Percentiles rank a stretch among this genome's conserved stretches.
phyloP scores from a whole-genome alignment of 2,797 vertebrate genomes.

The Falco novaeseelandiae region DNA sequence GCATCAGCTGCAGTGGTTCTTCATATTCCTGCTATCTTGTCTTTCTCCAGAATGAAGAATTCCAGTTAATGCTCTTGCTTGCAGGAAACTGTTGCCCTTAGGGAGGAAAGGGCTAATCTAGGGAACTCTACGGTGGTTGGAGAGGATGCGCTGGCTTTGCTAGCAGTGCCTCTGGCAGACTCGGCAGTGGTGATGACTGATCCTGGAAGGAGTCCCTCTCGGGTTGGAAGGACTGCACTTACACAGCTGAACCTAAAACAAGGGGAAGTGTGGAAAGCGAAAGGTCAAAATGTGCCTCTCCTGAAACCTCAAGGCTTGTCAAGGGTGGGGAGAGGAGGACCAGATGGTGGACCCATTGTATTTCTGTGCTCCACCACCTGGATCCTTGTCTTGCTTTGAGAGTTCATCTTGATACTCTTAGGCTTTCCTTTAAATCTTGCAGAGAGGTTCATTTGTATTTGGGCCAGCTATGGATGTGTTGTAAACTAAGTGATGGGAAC shows the following conservation, averaged over 20 bases:
- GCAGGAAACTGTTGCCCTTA: slow-evolving; percentile 5
- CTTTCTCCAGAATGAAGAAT: background rate
- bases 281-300: slow-evolving; percentile 1
- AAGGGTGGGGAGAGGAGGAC: background rate
- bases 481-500: background rate
- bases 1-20: slow-evolving; percentile 1
- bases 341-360: background rate
- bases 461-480: background rate
- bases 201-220: slow-evolving; percentile 28
- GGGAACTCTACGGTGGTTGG: slow-evolving; percentile 7
- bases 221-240: background rate
- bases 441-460: background rate
- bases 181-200: background rate
- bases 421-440: background rate
- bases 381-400: background rate
- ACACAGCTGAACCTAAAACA: background rate
- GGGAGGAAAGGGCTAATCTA: slow-evolving; percentile 38
- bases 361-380: background rate
- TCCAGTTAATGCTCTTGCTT: slow-evolving; percentile 25
- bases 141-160: slow-evolving; percentile 44
- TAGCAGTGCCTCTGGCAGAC: slow-evolving; percentile 26
- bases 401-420: background rate
- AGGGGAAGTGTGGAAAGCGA: background rate
- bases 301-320: background rate
- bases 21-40: background rate